Conservation (phyloP, 2,797 vertebrate species). For the Trematomus bernacchii region DNA sequence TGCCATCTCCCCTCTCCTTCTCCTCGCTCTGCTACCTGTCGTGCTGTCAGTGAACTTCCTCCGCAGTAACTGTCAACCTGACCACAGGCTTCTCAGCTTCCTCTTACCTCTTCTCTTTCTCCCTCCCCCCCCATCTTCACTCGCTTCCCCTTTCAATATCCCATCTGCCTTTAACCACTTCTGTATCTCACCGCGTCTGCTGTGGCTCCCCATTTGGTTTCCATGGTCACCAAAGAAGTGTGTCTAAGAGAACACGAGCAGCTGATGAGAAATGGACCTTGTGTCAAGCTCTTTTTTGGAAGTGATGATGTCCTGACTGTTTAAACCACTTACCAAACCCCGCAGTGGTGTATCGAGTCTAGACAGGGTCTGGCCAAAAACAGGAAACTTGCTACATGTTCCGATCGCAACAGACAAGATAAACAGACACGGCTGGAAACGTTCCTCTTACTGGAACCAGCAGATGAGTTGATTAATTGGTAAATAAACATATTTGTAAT, state of each 20-base stretch:
- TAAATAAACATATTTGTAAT: neutral
- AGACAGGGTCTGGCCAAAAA: slow-evolving; percentile 70
- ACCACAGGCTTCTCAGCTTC: slow-evolving; percentile 64
- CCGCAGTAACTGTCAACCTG: slow-evolving; percentile 49
- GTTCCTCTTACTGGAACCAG: neutral
- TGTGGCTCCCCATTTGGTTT: slow-evolving; percentile 54
- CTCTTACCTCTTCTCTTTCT: slow-evolving; percentile 43
- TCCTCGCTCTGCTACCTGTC: slow-evolving; percentile 37
- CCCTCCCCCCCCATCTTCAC: neutral
- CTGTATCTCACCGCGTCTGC: slow-evolving; percentile 56
- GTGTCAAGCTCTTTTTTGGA: slow-evolving; percentile 68
- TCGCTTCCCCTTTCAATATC: slow-evolving; percentile 70
- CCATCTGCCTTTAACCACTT: slow-evolving; percentile 65
- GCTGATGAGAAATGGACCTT: slow-evolving; percentile 65
- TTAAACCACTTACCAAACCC: slow-evolving; percentile 59
- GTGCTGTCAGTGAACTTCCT: slow-evolving; percentile 36
- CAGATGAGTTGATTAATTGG: neutral
- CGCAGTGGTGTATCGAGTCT: slow-evolving; percentile 63
- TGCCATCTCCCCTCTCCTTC: neutral
- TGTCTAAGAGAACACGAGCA: slow-evolving; percentile 39
- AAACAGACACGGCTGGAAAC: neutral
- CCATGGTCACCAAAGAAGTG: slow-evolving; percentile 46
- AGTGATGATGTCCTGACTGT: slow-evolving; percentile 46
- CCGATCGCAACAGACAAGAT: slow-evolving; percentile 20
- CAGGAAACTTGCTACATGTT: slow-evolving; percentile 52